phyloP scores from a whole-genome alignment of 2,888 invertebrate species.

The Cristatella mucedo region DNA sequence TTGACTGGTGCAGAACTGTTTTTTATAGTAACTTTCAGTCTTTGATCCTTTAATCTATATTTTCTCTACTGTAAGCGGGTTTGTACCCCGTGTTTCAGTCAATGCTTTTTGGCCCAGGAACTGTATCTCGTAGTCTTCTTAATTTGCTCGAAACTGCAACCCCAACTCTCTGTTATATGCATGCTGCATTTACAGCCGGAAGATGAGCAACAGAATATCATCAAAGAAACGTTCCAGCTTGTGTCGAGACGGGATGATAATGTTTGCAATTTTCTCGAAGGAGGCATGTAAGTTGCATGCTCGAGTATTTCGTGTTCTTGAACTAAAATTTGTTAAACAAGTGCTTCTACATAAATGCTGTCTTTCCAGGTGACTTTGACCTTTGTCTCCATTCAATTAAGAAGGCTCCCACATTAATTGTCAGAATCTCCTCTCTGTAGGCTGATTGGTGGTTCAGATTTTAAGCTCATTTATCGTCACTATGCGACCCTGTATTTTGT shows the following conservation, averaged over 20 bases:
- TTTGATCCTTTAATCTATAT: too few species aligned
- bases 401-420: too few species aligned
- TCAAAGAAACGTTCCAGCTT: slow-evolving; percentile 94
- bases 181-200: slow-evolving; percentile 54
- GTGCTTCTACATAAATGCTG: background rate
- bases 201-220: slow-evolving; percentile 97
- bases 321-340: background rate
- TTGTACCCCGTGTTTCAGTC: too few species aligned
- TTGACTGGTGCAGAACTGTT: too few species aligned
- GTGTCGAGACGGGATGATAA: slow-evolving; percentile 97
- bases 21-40: too few species aligned
- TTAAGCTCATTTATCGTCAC: slow-evolving; percentile 79
- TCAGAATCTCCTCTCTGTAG: slow-evolving; percentile 46
- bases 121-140: too few species aligned
- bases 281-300: slow-evolving; percentile 58
- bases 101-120: too few species aligned
- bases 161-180: too few species aligned
- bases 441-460: slow-evolving; percentile 92
- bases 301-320: slow-evolving; percentile 4
- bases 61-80: too few species aligned
- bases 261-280: slow-evolving; percentile 97
- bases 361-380: too few species aligned
- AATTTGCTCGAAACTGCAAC: too few species aligned
- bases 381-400: too few species aligned
- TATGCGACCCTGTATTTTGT: slow-evolving; percentile 98